These are phyloP conservation scores for Lophura nycthemera DNA, from an alignment of 2,113 vertebrate species.

Conservation along the genomic window DNA sequence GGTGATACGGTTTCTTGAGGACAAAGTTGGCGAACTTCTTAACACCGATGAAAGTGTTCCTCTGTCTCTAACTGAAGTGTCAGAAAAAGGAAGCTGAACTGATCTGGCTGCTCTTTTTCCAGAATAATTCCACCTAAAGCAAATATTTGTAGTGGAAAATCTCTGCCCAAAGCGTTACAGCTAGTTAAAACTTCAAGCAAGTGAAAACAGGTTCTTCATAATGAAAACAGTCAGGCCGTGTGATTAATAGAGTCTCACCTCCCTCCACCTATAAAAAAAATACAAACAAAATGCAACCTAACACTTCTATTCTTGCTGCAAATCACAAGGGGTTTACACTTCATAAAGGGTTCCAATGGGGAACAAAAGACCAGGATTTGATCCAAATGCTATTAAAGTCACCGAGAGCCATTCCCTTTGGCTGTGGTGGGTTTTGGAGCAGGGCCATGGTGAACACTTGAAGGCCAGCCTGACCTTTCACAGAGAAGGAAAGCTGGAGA, in stretches of 20 bases:
- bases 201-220: neutral
- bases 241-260: conserved; percentile 22
- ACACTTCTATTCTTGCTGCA: neutral
- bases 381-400: conserved; percentile 32
- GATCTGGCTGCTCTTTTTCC: neutral
- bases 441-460: neutral
- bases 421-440: neutral
- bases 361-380: conserved; percentile 24
- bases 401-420: neutral
- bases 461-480: conserved; percentile 48
- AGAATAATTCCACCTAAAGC: conserved; percentile 7
- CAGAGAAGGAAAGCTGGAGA: neutral
- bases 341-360: neutral
- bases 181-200: neutral
- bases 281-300: conserved; percentile 29
- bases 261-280: neutral
- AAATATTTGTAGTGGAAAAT: conserved; percentile 15
- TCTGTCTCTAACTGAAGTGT: neutral
- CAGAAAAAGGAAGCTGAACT: neutral
- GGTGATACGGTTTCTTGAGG: neutral
- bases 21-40: neutral
- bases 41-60: neutral
- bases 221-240: neutral
- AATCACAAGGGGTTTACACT: neutral
- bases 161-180: neutral